Base-by-base conservation (phyloP, 2,888 invertebrate genomes). In the Eristalis intricaria region DNA sequence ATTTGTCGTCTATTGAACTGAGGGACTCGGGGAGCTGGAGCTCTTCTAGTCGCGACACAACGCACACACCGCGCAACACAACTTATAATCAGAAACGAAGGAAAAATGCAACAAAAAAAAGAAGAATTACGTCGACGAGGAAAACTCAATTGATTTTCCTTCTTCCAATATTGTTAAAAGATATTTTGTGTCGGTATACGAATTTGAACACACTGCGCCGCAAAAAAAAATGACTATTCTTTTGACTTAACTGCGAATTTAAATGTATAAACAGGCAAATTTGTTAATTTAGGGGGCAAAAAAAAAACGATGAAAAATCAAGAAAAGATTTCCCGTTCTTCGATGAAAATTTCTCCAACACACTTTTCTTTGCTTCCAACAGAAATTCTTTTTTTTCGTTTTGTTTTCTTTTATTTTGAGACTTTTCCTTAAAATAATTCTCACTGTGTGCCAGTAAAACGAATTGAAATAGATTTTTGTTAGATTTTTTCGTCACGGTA, bases 271-370 rank as follows among this genome's bases (percentile, higher is more conserved):
- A 43, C 13, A 58, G 29, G 32, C 43, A 38, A 69, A 74, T 69
- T 78, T n/a, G 26, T 70, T 50, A 50, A 50, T 19, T 50, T 50
- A 38, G 40, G 26, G 23, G 66, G 10, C 23, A 15, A 50, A 68
- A 26, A 23, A 43, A 23, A 23, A 43, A 23, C 26, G 23, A 63
- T 15, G 15, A 56, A n/a, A 43, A 50, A 63, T 26, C 32, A 32
- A 11, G 60, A 76, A 82, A 70, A 64, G 73, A 26, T 26, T 60
- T 82, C 79, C 79, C 83, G 83, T 83, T 87, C 71, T 71, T 83
- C 83, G 68, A 83, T 63, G 79, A 87, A 87, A 87, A 87, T 87
- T 87, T 87, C 83, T 87, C 87, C 87, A 87, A 84, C 87, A 87
- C 83, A 87, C 87, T 87, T 87, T 87, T 83, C 83, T 79, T 70